Evolutionary conservation across 2,888 invertebrate genomes (phyloP), one percentile per base, ranked within the genome.

Genomic region (Noctua janthina): DNA sequence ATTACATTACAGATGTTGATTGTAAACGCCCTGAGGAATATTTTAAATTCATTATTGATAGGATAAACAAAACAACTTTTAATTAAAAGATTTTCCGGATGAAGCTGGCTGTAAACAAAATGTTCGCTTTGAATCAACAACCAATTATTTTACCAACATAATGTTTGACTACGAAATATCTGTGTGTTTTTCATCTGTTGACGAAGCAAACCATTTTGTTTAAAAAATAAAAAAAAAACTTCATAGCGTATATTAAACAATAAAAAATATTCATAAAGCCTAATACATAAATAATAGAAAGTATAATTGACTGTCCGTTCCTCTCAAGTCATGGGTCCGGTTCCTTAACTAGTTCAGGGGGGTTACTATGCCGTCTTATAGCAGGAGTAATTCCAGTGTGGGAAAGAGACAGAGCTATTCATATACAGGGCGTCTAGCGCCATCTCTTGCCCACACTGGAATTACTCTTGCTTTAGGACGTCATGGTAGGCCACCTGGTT

Each of bases 61-160:
- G 13, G 56, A 59, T 85, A 78, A 76, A 86, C 74, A 75, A 77
- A 85, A 59, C 59, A 74, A 76, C 51, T 39, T 79, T 83, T 77
- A 83, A 86, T 83, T 76, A 79, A 79, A 76, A 64, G 35, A 67
- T 77, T 77, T 77, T 66, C 68, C 43, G 66, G 56, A 49, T 76
- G 62, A 74, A 70, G n/a, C 68, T 15, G 17, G 15, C 11, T 43
- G 6, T 20, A 71, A 39, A 68, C 71, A 59, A 74, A 87, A 76
- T 62, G n/a, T 74, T 80, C 64, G 29, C 2, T 54, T 43, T 56
- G 66, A 71, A 72, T 78, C 46, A 78, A 78, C n/a, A 54, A 43
- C 15, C 46, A 56, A 84, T 74, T 78, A 69, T 70, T 59, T 59
- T 35, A 73, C 39, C 20, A 56, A 35, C n/a, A 51, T 76, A 51